These are phyloP conservation scores for Cyanistes caeruleus DNA, from an alignment of 2,113 vertebrate genomes.

Conservation along the genomic window DNA sequence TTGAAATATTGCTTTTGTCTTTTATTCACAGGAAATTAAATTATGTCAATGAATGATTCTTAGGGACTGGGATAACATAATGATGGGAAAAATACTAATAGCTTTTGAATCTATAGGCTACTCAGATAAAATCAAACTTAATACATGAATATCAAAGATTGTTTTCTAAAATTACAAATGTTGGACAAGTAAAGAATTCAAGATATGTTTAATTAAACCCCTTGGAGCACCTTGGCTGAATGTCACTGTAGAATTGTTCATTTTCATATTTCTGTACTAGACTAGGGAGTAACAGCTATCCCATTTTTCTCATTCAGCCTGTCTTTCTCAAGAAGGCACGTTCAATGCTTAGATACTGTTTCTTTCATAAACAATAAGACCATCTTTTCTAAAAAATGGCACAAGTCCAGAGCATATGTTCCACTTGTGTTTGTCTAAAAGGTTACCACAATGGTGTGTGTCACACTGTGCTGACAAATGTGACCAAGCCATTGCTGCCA, in stretches of 20 bases:
- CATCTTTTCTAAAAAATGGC: background rate
- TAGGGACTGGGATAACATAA: background rate
- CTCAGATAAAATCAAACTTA: background rate
- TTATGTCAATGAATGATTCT: background rate
- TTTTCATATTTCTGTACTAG: background rate
- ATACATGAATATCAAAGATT: background rate
- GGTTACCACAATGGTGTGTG: background rate
- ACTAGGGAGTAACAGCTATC: background rate
- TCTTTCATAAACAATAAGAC: background rate
- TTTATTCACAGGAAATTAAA: background rate
- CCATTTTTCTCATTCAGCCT: background rate
- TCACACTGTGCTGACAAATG: background rate
- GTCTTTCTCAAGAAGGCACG: background rate
- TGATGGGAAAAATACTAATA: background rate
- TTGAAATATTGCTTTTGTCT: background rate
- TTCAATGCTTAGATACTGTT: background rate
- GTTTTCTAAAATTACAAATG: background rate
- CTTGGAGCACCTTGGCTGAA: background rate
- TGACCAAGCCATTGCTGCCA: background rate
- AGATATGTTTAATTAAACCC: background rate
- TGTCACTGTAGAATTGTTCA: background rate
- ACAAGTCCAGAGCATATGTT: background rate
- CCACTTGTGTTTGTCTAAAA: background rate
- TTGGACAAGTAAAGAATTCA: background rate
- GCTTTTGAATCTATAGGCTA: background rate